These are phyloP conservation scores for Diadema setosum DNA, from an alignment of 35 echinoderm and acorn worm species.

Conservation along the genomic window DNA sequence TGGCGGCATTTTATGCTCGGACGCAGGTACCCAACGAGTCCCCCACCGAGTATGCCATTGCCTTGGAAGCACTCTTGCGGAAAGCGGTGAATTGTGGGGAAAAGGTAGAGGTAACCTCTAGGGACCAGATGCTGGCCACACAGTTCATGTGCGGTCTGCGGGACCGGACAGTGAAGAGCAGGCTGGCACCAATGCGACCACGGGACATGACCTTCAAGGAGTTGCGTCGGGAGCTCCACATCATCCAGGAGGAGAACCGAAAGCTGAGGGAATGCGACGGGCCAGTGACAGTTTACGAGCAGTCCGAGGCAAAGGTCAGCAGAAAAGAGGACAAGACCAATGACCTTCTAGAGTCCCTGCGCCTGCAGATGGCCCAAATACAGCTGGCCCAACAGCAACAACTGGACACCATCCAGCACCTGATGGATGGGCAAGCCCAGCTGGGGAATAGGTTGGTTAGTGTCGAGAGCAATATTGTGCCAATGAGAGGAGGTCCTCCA, in stretches of 20 bases:
- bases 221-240: neutral
- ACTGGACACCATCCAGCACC: too few relatives aligned
- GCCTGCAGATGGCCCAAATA: neutral
- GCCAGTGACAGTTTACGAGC: neutral
- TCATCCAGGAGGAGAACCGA: neutral
- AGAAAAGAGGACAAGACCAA: neutral
- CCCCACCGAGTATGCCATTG: neutral
- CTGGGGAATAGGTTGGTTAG: too few relatives aligned
- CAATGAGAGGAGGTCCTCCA: too few relatives aligned
- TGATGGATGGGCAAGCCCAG: too few relatives aligned
- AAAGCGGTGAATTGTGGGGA: neutral
- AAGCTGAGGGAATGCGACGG: neutral
- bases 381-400: too few relatives aligned
- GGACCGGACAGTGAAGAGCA: neutral
- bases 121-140: neutral
- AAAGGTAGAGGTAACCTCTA: too few relatives aligned
- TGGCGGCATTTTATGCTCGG: conserved; percentile 29
- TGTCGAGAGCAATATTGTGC: too few relatives aligned
- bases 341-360: neutral
- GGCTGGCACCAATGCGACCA: conserved; percentile 15
- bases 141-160: too few relatives aligned
- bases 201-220: conserved; percentile 10
- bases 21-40: neutral
- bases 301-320: neutral
- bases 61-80: conserved; percentile 1